Conservation (phyloP, 2,797 vertebrate species). For the Furcifer pardalis region DNA sequence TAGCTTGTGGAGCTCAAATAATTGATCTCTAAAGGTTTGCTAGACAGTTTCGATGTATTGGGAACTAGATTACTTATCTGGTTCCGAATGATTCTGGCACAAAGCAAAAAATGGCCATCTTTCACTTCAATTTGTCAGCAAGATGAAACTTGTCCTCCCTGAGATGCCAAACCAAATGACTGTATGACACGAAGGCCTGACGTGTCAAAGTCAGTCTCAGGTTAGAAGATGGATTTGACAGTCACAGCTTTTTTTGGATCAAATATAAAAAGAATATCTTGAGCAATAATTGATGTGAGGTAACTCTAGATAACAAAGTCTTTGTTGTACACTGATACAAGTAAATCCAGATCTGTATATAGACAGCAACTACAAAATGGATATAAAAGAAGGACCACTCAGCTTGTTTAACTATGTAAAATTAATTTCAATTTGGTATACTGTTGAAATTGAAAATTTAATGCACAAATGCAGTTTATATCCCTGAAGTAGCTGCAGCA, state of each 20-base stretch:
- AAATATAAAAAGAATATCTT: slow-evolving; percentile 45
- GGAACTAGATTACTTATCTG: neutral
- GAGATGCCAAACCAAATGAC: slow-evolving; percentile 20
- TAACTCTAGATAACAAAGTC: slow-evolving; percentile 16
- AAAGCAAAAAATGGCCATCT: slow-evolving; percentile 9
- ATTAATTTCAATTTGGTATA: neutral
- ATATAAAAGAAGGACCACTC: neutral
- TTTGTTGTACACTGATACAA: slow-evolving; percentile 34
- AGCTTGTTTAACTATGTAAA: neutral
- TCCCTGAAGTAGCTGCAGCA: slow-evolving; percentile 11
- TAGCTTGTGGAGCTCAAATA: neutral
- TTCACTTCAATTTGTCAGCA: slow-evolving; percentile 24
- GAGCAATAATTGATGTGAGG: neutral
- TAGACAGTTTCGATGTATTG: neutral
- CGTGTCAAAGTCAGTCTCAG: slow-evolving; percentile 50
- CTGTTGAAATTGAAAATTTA: slow-evolving; percentile 44
- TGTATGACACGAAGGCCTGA: slow-evolving; percentile 40
- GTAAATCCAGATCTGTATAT: neutral
- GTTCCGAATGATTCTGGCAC: neutral
- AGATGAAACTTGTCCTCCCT: slow-evolving; percentile 28
- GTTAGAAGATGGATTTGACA: slow-evolving; percentile 43
- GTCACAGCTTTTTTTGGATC: slow-evolving; percentile 41
- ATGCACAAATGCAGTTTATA: slow-evolving; percentile 2
- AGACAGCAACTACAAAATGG: slow-evolving; percentile 1
- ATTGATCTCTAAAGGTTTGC: neutral